phyloP scores from a whole-genome alignment of 2,888 invertebrate species.

The Fragum whitleyi region DNA sequence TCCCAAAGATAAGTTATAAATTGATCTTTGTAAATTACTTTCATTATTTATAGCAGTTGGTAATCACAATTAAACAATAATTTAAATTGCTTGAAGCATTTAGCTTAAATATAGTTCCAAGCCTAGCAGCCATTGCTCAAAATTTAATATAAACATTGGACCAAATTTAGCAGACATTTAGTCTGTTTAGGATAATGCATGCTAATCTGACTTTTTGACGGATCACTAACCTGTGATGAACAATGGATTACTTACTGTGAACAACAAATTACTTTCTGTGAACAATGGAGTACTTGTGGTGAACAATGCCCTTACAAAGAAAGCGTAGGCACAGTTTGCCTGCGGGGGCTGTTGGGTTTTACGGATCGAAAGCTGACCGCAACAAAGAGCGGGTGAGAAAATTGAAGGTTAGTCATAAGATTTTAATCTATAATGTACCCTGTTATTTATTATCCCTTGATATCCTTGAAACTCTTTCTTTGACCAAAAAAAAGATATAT shows the following conservation, averaged over 20 bases:
- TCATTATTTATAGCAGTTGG: no score
- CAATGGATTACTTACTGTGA: not conserved
- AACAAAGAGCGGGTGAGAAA: slow-evolving; percentile 19
- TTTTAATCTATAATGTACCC: slow-evolving; percentile 5
- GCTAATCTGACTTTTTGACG: not conserved
- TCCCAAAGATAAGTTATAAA: no score
- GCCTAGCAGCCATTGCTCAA: no score
- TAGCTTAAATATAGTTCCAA: no score
- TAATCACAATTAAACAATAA: no score
- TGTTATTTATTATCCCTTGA: not conserved
- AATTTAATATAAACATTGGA: no score
- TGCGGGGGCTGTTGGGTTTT: slow-evolving; percentile 6
- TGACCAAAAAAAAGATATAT: no score
- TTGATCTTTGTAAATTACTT: no score
- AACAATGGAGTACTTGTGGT: not conserved
- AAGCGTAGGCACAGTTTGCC: slow-evolving; percentile 21
- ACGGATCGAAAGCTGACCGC: slow-evolving; percentile 1
- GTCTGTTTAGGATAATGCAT: no score
- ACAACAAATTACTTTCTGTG: no score
- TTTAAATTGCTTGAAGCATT: no score
- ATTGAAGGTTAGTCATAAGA: slow-evolving; percentile 21
- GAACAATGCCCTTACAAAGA: slow-evolving; percentile 8
- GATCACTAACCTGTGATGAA: not conserved
- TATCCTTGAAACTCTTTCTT: not conserved
- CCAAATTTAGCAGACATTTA: no score